Percentiles rank a stretch among this genome's conserved stretches.
phyloP scores from a whole-genome alignment of 2,888 invertebrate species.

The Bellardia bayeri region DNA sequence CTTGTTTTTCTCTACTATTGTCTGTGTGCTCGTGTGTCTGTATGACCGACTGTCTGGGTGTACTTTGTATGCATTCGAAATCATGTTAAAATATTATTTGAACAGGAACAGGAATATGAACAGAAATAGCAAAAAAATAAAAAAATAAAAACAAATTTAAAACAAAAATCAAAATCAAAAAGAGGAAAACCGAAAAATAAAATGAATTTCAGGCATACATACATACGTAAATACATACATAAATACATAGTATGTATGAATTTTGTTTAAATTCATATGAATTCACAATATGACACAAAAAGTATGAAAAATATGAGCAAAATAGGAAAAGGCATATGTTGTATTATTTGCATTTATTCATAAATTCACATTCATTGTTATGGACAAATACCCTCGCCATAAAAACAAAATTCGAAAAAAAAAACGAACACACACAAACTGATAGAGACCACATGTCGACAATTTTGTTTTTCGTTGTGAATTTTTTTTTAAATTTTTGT shows the following conservation, averaged over 20 bases:
- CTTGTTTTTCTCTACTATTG: not conserved
- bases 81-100: conserved; percentile 55
- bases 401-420: not conserved
- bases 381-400: conserved; percentile 36
- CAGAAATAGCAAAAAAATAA: not conserved
- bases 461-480: conserved; percentile 2
- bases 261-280: conserved; percentile 39
- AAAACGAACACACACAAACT: not conserved
- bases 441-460: conserved; percentile 46
- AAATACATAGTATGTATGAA: not conserved
- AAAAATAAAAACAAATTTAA: not conserved
- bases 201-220: conserved; percentile 34
- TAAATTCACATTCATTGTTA: conserved; percentile 55
- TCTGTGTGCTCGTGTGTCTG: not conserved
- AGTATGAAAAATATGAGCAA: not conserved
- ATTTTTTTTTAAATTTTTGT: not conserved
- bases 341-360: conserved; percentile 58
- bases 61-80: conserved; percentile 40
- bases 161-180: not conserved
- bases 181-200: conserved; percentile 37
- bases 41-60: conserved; percentile 16
- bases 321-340: conserved; percentile 37
- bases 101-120: conserved; percentile 42
- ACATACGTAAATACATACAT: no score
- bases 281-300: conserved; percentile 5